Evolutionary conservation across 53 echinoderm and acorn worm genomes (phyloP), one percentile per base, ranked within the genome.

Genomic region (Actinopyga echinites): DNA sequence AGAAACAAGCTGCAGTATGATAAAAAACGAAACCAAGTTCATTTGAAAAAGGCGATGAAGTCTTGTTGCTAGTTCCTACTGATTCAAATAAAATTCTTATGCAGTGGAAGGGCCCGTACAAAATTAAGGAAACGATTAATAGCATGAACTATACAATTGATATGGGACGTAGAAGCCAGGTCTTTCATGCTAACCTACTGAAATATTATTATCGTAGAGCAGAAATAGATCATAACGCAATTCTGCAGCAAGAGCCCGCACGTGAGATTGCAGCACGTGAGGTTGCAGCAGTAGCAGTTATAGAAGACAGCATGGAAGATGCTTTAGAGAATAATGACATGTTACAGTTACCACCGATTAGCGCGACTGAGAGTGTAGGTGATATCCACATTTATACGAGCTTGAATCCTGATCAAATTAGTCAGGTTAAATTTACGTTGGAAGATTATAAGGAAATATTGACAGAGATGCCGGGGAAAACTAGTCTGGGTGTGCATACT

Each of bases 381-480:
- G 73, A 87, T 61, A 58, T 87, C 2, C 69, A 87, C 15, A 57
- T 83, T 6, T 36, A 56, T 30, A 13, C 6, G 36, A 57, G 26
- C 3, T 25, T 86, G 23, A 35, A 81, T 22, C 24, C 9, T 2
- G 35, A 56, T 8, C 75, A 75, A 33, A 13, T 32, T 15, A 5
- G 67, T 32, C 56, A 85, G 24, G 85, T 77, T 8, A 58, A 77
- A 31, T 37, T 20, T 7, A 35, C 74, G 8, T n/a, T 84, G 9
- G 71, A n/a, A 21, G 12, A 45, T 0, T 83, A 31, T 35, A 66
- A 65, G 57, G 88, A 87, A 26, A 71, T 38, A 34, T 62, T 87
- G 20, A 87, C 88, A 5, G 88, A 87, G 24, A 30, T 87, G 49
- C 83, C 89, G 34, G 84, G 84, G 19, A 89, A 53, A 35, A 89